Percentiles rank a stretch among this genome's conserved stretches.
These are phyloP conservation scores for Tetanocera ferruginea DNA, from an alignment of 2,888 invertebrate genomes.

Conservation along the genomic window DNA sequence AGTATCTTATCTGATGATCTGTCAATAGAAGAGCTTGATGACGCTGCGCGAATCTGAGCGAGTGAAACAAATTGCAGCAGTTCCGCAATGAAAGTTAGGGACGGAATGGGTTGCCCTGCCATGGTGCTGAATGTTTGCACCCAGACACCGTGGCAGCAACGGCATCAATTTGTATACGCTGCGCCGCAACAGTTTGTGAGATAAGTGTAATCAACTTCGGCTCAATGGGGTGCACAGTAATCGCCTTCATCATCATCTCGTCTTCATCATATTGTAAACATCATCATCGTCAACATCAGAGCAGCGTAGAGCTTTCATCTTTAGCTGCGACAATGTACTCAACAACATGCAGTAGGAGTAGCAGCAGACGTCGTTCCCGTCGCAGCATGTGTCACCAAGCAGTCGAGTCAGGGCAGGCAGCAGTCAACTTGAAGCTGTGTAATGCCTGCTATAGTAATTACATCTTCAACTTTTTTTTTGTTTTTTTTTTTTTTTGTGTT, in stretches of 20 bases:
- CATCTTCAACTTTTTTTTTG: constrained; percentile 42
- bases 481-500: constrained; percentile 19
- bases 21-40: constrained; percentile 28
- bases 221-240: constrained; percentile 49
- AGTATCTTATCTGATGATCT: constrained; percentile 35
- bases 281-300: constrained; percentile 31
- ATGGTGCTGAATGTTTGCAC: background rate
- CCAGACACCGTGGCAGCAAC: background rate
- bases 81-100: background rate
- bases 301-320: constrained; percentile 19
- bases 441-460: constrained; percentile 39
- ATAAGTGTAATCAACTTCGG: constrained; percentile 58
- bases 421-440: constrained; percentile 20
- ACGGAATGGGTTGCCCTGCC: background rate
- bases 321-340: constrained; percentile 13
- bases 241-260: constrained; percentile 46
- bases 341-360: constrained; percentile 23
- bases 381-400: background rate
- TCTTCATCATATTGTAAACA: constrained; percentile 33
- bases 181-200: constrained; percentile 50
- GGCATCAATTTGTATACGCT: constrained; percentile 41
- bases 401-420: too few relatives aligned
- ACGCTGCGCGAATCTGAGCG: constrained; percentile 29
- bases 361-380: background rate
- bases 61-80: constrained; percentile 17